A percentile compares a stretch with the other conserved stretches of the same genome.
phyloP scores from a whole-genome alignment of 2,888 invertebrate species.

The Sarcophaga carnaria region DNA sequence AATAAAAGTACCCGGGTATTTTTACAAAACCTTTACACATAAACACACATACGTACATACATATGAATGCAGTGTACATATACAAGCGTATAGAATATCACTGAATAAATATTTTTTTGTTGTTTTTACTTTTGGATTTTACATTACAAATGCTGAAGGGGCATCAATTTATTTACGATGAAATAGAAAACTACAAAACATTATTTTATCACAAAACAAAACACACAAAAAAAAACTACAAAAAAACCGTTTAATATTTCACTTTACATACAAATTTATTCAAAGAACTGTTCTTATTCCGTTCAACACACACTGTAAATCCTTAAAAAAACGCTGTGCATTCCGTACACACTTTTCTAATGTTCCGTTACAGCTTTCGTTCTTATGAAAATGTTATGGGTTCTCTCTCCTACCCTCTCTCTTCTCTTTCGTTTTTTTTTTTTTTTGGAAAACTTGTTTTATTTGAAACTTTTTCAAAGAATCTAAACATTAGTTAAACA shows the following conservation, averaged over 20 bases:
- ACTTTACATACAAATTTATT: not conserved
- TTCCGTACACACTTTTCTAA: too few relatives aligned
- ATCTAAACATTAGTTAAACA: too few relatives aligned
- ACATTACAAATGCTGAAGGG: slow-evolving; percentile 63
- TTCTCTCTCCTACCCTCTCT: too few relatives aligned
- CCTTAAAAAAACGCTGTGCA: too few relatives aligned
- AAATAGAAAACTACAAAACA: slow-evolving; percentile 54
- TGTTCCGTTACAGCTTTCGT: too few relatives aligned
- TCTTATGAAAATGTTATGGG: too few relatives aligned
- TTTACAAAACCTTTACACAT: slow-evolving; percentile 8
- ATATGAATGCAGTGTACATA: not conserved
- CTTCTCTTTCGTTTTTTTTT: too few relatives aligned
- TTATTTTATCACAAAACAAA: not conserved
- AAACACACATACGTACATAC: not conserved
- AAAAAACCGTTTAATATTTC: slow-evolving; percentile 43
- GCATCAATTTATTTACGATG: slow-evolving; percentile 54
- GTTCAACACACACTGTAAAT: too few relatives aligned
- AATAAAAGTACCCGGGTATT: slow-evolving; percentile 53
- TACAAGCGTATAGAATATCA: slow-evolving; percentile 48
- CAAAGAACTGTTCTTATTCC: too few relatives aligned
- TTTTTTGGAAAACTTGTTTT: too few relatives aligned
- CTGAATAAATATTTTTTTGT: not conserved
- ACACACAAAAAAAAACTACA: not conserved
- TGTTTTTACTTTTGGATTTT: slow-evolving; percentile 24
- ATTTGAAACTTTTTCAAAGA: too few relatives aligned